Percentiles rank a stretch among this genome's conserved stretches.
These are phyloP conservation scores for Triops cancriformis DNA, from an alignment of 1,140 invertebrate species.

Conservation along the genomic window DNA sequence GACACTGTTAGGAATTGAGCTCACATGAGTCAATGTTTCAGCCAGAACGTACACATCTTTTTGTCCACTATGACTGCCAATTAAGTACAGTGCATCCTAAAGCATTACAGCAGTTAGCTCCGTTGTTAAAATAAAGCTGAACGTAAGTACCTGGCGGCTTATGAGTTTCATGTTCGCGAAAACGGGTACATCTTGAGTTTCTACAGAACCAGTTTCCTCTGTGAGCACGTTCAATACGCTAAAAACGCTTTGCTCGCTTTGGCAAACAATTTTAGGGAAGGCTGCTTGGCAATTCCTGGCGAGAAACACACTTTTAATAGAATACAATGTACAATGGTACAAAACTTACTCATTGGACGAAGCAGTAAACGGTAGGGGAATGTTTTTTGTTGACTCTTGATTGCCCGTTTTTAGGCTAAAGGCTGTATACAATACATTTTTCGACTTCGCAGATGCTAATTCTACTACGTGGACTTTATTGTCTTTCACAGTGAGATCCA, in stretches of 20 bases:
- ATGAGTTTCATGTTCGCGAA: not conserved
- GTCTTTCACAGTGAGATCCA: not conserved
- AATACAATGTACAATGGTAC: not conserved
- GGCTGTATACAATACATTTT: not conserved
- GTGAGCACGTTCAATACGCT: not conserved
- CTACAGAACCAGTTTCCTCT: not conserved
- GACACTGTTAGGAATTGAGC: not conserved
- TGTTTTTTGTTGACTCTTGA: not conserved
- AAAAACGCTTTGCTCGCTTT: not conserved
- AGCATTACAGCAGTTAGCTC: not conserved
- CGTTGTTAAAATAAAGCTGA: not conserved
- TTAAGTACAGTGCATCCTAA: not conserved
- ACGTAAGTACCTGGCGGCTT: not conserved
- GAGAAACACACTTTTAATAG: not conserved
- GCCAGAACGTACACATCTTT: not conserved
- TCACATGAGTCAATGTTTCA: not conserved
- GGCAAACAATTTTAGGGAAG: not conserved
- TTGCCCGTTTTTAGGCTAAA: not conserved
- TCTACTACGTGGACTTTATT: constrained; percentile 1
- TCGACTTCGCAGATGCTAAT: not conserved
- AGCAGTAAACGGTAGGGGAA: not conserved
- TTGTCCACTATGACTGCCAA: not conserved
- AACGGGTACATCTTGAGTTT: not conserved
- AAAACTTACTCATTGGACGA: not conserved
- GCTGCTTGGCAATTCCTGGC: not conserved